phyloP scores from a whole-genome alignment of 2,113 vertebrate genomes.

The Gambusia affinis region DNA sequence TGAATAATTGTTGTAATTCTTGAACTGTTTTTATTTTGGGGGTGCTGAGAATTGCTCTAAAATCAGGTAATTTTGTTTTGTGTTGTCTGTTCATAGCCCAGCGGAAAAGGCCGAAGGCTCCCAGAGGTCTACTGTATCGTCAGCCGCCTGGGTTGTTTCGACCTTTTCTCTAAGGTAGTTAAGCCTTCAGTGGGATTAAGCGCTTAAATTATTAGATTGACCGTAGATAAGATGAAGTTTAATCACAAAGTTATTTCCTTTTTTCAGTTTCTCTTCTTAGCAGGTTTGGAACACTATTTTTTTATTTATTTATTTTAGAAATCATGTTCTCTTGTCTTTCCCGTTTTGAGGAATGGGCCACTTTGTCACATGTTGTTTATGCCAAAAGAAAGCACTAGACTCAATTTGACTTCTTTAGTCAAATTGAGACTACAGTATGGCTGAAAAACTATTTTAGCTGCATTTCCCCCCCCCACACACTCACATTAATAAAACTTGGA shows the following conservation, averaged over 20 bases:
- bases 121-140: conserved; percentile 98
- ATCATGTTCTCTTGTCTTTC: not conserved
- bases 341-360: not conserved
- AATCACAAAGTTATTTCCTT: not conserved
- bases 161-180: conserved; percentile 96
- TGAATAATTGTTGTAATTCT: not conserved
- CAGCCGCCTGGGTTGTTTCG: conserved; percentile 95
- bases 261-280: not conserved
- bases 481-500: too few species aligned
- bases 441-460: not conserved
- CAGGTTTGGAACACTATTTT: too few species aligned
- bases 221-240: not conserved
- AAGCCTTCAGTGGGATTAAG: too few species aligned
- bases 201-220: too few species aligned
- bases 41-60: too few species aligned
- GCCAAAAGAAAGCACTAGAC: not conserved
- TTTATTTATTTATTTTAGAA: too few species aligned
- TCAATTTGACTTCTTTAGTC: too few species aligned
- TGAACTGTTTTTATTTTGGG: too few species aligned
- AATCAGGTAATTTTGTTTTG: conserved; percentile 18
- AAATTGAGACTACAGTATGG: not conserved
- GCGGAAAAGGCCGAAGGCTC: conserved; percentile 92
- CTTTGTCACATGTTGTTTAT: not conserved
- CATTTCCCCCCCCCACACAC: too few species aligned
- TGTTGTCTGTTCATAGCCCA: conserved; percentile 77